Evolutionary conservation across 2,113 vertebrate genomes (phyloP), one percentile per base, ranked within the genome.

Genomic region (Cyprinodon tularosa): DNA sequence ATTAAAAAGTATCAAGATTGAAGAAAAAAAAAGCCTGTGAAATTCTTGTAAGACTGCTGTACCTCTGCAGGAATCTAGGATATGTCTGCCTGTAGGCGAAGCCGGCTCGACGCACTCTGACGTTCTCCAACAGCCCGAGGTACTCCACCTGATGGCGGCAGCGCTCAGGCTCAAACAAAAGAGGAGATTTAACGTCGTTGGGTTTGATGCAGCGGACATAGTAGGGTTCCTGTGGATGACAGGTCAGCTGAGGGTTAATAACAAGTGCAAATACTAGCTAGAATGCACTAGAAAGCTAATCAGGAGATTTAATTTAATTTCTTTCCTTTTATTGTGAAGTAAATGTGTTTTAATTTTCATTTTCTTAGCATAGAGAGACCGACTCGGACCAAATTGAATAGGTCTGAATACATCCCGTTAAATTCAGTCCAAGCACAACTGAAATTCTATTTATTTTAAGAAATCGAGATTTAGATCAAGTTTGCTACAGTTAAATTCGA

Each of bases 151-250:
- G 98, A 69, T 99, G 98, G 75, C 95, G 92, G 88, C 97, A 99
- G 2, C 97, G 97, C 53, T 97, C 96, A 0, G 94, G 94, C 14
- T 99, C 98, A 11, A 99, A 98, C 14, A 99, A 85, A 71, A 98
- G 95, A 0, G 98, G 96, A 0, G 97, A 99, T 79, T 99, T 99
- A 83, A 96, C 96, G 1, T 99, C 97, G 0, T 99, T 99, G 83
- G 98, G 98, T 80, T 99, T 99, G 89, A 99, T 97, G 93, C 98
- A 99, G 83, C 98, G 97, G 0, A 99, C 97, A 0, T 99, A 99
- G 78, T 99, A 99, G 0, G 98, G 98, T 64, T 99, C 98, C 98
- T 99, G 40, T 4, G 61, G 70, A 39, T 17, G 20, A 38, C 15
- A n/a, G 20, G 44, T 59, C 1, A 13, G 50, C 3, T 40, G 14